These are phyloP conservation scores for Pocillopora grandis DNA, from an alignment of 92 coral and sea anemone species.

Conservation along the genomic window DNA sequence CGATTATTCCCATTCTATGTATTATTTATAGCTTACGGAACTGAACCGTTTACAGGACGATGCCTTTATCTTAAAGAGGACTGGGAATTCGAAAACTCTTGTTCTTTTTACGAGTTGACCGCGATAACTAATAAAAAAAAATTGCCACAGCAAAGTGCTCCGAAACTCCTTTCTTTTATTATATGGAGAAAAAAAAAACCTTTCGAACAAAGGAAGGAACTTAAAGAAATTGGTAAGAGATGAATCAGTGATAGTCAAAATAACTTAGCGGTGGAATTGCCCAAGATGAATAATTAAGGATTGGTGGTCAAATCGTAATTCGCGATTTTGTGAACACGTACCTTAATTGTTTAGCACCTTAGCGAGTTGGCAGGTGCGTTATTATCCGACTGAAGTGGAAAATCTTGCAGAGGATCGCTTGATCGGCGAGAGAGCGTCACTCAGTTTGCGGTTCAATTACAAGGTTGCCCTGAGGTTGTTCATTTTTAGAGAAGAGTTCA, in stretches of 20 bases:
- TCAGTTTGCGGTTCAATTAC: slow-evolving; percentile 8
- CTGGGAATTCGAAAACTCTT: too few relatives aligned
- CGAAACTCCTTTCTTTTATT: too few relatives aligned
- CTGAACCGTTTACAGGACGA: too few relatives aligned
- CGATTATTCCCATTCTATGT: too few relatives aligned
- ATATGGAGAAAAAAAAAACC: neutral
- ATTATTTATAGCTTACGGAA: too few relatives aligned
- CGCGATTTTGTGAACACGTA: slow-evolving; percentile 11
- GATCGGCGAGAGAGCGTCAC: slow-evolving; percentile 7
- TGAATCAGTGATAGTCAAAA: neutral
- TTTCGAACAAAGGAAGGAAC: neutral
- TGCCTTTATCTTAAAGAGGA: too few relatives aligned
- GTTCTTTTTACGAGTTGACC: too few relatives aligned
- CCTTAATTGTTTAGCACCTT: slow-evolving; percentile 3
- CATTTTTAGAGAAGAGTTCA: neutral
- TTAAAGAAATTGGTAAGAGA: neutral
- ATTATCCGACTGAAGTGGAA: slow-evolving; percentile 25
- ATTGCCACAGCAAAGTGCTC: too few relatives aligned
- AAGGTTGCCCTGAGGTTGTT: neutral
- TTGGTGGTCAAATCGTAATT: slow-evolving; percentile 30
- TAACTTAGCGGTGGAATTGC: neutral
- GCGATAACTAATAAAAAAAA: too few relatives aligned
- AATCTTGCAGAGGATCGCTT: slow-evolving; percentile 13
- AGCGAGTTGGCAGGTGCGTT: slow-evolving; percentile 21
- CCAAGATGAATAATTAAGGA: slow-evolving; percentile 12